A percentile compares a stretch with the other conserved stretches of the same genome.
Evolutionary conservation across 2,113 vertebrate genomes (phyloP).

Genomic region (Prochilodus magdalenae): DNA sequence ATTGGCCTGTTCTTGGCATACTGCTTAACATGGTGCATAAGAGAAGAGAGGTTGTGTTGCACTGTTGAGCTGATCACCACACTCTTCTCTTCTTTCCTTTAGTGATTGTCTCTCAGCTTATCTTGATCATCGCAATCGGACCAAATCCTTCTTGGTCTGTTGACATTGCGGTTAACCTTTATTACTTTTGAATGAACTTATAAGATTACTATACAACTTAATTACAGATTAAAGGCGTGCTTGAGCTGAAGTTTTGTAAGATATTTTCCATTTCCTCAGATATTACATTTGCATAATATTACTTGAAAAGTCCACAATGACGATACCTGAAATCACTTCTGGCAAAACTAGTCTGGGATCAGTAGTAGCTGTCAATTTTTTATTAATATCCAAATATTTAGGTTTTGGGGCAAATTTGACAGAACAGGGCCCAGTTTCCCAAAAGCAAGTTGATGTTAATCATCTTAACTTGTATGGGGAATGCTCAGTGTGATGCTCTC

Average conservation of each 20-base stretch:
- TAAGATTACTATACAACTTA: background rate
- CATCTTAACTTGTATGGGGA: no score
- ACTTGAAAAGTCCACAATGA: background rate
- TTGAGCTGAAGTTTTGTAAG: background rate
- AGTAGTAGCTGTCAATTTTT: no score
- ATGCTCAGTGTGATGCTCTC: no score
- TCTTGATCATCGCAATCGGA: constrained; percentile 10
- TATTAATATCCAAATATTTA: no score
- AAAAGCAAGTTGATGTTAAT: no score
- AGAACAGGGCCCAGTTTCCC: no score
- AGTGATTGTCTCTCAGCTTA: background rate
- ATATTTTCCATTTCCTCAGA: constrained; percentile 1
- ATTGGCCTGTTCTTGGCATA: background rate
- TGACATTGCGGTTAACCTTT: background rate
- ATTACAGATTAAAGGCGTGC: constrained; percentile 2
- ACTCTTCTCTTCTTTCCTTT: background rate
- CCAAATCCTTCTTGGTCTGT: background rate
- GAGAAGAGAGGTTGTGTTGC: constrained; percentile 23
- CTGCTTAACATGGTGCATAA: background rate
- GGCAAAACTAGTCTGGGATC: no score
- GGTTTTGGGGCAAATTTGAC: no score
- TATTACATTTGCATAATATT: background rate
- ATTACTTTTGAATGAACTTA: constrained; percentile 13
- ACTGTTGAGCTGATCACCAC: background rate
- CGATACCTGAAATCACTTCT: background rate